These are phyloP conservation scores for Nemurella pictetii DNA, from an alignment of 2,888 invertebrate species.

Conservation along the genomic window DNA sequence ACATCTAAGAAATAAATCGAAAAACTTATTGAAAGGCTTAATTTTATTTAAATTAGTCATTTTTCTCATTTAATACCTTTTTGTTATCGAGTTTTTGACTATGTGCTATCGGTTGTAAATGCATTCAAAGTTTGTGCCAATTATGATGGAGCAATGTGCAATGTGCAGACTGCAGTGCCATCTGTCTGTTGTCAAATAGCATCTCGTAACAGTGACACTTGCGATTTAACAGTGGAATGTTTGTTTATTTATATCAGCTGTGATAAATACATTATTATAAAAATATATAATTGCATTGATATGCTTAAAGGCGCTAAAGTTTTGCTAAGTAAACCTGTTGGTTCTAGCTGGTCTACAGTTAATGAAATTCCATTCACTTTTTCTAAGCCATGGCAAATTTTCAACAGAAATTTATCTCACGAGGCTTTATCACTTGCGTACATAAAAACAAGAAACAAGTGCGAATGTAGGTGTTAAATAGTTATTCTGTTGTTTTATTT, in stretches of 20 bases:
- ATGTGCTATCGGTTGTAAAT: too few relatives aligned
- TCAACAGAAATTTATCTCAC: constrained; percentile 15
- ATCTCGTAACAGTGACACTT: neutral
- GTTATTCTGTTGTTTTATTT: neutral
- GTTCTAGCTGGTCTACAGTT: neutral
- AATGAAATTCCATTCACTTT: neutral
- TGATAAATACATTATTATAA: constrained; percentile 7
- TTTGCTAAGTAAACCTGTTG: neutral
- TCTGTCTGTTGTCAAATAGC: neutral
- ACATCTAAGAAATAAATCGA: neutral
- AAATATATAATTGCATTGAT: neutral
- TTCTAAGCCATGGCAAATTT: constrained; percentile 13
- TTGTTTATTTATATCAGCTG: constrained; percentile 27
- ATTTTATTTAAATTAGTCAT: neutral
- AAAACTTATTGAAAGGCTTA: neutral
- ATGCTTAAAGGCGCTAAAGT: constrained; percentile 23
- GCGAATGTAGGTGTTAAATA: constrained; percentile 63
- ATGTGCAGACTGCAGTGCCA: neutral
- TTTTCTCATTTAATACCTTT: neutral
- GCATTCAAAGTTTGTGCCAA: neutral
- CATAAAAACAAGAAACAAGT: constrained; percentile 67
- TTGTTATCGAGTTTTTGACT: neutral
- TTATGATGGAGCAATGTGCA: neutral
- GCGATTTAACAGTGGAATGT: neutral
- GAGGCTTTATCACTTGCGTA: constrained; percentile 63